Conservation (phyloP, 2,113 vertebrate species). For the Hippolais icterina region DNA sequence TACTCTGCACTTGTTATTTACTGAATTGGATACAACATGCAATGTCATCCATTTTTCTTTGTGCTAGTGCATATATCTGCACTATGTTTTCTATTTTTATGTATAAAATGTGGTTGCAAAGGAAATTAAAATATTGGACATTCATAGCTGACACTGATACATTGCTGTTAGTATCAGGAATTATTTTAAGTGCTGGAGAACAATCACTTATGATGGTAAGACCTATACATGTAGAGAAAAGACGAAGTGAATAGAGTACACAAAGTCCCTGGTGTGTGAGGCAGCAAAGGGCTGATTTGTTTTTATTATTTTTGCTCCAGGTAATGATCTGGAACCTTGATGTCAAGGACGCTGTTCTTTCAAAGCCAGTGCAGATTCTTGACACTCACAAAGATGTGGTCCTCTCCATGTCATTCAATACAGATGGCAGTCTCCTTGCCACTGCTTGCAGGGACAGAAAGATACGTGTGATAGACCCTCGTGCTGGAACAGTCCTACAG, state of each 20-base stretch:
- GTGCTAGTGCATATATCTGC: background rate
- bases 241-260: background rate
- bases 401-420: constrained; percentile 93
- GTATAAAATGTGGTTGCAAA: background rate
- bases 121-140: background rate
- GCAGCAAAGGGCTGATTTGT: background rate
- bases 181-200: background rate
- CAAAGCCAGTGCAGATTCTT: constrained; percentile 81
- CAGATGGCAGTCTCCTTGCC: constrained; percentile 86
- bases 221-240: background rate
- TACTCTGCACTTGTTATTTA: background rate
- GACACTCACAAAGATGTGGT: constrained; percentile 83
- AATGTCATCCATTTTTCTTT: background rate
- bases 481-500: constrained; percentile 77
- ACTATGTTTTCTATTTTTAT: background rate
- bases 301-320: constrained; percentile 54
- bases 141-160: background rate
- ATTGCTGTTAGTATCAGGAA: background rate
- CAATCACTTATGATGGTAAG: background rate
- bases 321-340: constrained; percentile 94
- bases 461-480: constrained; percentile 84
- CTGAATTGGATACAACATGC: background rate
- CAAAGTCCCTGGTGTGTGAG: background rate
- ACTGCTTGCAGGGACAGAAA: constrained; percentile 89
- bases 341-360: constrained; percentile 74